Evolutionary conservation across 2,797 vertebrate species (phyloP).

Genomic region (Gymnothorax javanicus): DNA sequence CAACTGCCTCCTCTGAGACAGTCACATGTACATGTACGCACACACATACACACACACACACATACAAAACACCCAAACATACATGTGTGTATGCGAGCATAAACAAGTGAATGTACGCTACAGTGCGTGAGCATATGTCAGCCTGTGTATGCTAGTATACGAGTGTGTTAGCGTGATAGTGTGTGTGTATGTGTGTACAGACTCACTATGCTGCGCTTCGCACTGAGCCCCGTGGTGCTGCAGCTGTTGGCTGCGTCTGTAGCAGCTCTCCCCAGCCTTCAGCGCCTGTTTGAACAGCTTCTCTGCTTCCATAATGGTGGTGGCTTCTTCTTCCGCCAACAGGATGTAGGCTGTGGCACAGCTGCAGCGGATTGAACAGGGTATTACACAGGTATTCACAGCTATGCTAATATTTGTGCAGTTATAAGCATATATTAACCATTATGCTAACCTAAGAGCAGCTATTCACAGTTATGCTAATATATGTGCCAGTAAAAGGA

Average conservation of each 20-base stretch:
- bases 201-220: slow-evolving; percentile 69
- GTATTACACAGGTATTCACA: background rate
- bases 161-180: background rate
- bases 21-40: slow-evolving; percentile 5
- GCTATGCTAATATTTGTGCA: background rate
- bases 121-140: background rate
- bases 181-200: background rate
- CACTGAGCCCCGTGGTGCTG: slow-evolving; percentile 94
- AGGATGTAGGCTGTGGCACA: slow-evolving; percentile 97
- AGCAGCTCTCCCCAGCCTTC: slow-evolving; percentile 91
- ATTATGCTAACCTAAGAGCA: background rate
- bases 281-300: slow-evolving; percentile 93
- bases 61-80: background rate
- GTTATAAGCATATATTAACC: background rate
- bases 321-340: slow-evolving; percentile 96
- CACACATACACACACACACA: background rate
- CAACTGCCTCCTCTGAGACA: background rate
- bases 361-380: slow-evolving; percentile 57
- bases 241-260: slow-evolving; percentile 90
- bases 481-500: background rate
- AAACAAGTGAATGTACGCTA: background rate
- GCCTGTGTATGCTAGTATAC: background rate
- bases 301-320: slow-evolving; percentile 95
- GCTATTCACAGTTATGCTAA: background rate
- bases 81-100: too few relatives aligned